Percentiles rank a stretch among this genome's conserved stretches.
Evolutionary conservation across 2,113 vertebrate species (phyloP).

Genomic region (Zosterops japonicus): DNA sequence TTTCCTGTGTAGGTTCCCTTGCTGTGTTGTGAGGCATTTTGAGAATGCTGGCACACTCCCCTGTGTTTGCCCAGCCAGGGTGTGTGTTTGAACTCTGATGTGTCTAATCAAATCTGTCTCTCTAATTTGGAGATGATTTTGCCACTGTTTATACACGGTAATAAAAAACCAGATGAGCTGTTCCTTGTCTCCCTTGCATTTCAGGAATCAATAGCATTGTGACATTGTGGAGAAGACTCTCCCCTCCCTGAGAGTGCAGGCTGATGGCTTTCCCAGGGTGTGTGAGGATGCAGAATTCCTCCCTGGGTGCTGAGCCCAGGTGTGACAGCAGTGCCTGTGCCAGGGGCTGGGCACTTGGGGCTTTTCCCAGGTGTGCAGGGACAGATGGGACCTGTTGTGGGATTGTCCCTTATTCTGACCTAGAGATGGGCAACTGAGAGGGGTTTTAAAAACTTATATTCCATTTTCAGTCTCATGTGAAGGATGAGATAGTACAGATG

Average conservation of each 20-base stretch:
- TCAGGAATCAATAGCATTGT: not conserved
- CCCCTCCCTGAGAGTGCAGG: not conserved
- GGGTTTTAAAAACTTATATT: no score
- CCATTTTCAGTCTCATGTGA: no score
- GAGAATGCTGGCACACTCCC: not conserved
- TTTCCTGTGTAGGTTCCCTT: not conserved
- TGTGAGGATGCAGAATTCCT: not conserved
- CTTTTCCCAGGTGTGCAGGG: not conserved
- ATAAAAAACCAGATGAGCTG: not conserved
- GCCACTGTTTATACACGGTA: not conserved
- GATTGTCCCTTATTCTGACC: no score
- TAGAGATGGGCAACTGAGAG: no score
- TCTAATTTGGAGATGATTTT: conserved; percentile 4
- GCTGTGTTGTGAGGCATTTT: not conserved
- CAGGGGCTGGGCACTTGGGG: not conserved
- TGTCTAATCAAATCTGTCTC: not conserved
- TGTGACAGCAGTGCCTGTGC: not conserved
- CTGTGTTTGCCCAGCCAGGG: not conserved
- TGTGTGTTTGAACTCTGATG: not conserved
- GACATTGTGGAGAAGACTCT: not conserved
- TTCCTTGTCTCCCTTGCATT: not conserved
- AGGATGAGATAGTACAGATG: no score
- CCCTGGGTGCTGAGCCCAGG: not conserved
- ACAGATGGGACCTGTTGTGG: not conserved
- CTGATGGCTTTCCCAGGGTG: not conserved